Conservation (phyloP, 2,113 vertebrate genomes). For the Pipra filicauda region DNA sequence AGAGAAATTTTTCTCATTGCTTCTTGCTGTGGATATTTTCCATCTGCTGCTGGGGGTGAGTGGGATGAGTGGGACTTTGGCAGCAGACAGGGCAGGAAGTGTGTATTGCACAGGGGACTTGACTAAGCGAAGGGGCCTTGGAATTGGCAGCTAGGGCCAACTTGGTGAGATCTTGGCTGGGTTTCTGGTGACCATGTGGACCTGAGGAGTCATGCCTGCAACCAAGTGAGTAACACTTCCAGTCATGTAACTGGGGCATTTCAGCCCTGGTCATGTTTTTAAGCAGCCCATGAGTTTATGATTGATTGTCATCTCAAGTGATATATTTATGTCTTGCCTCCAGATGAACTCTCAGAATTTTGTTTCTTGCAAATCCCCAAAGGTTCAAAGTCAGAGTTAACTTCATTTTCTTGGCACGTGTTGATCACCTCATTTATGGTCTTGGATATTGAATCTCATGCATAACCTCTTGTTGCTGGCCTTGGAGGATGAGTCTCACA, state of each 20-base stretch:
- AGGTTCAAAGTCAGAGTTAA: neutral
- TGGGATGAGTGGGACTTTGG: conserved; percentile 36
- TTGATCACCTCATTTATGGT: neutral
- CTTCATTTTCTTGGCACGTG: neutral
- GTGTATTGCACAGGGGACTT: neutral
- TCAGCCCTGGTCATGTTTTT: neutral
- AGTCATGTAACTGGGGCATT: neutral
- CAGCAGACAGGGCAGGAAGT: conserved; percentile 11
- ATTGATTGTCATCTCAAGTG: conserved; percentile 2
- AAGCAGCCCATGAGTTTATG: neutral
- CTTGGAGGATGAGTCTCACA: neutral
- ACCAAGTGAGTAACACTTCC: neutral
- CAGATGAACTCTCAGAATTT: neutral
- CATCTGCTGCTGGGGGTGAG: conserved; percentile 26
- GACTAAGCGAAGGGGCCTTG: neutral
- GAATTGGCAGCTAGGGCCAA: neutral
- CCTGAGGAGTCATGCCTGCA: conserved; percentile 1
- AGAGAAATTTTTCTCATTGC: neutral
- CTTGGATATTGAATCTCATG: neutral
- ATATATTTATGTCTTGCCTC: neutral
- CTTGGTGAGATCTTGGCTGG: conserved; percentile 16
- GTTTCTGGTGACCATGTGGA: conserved; percentile 3
- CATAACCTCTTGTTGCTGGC: neutral
- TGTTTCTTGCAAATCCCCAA: neutral
- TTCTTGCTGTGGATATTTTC: conserved; percentile 32